These are phyloP conservation scores for Drosophila willistoni DNA, from an alignment of 1,140 invertebrate genomes.

Conservation along the genomic window DNA sequence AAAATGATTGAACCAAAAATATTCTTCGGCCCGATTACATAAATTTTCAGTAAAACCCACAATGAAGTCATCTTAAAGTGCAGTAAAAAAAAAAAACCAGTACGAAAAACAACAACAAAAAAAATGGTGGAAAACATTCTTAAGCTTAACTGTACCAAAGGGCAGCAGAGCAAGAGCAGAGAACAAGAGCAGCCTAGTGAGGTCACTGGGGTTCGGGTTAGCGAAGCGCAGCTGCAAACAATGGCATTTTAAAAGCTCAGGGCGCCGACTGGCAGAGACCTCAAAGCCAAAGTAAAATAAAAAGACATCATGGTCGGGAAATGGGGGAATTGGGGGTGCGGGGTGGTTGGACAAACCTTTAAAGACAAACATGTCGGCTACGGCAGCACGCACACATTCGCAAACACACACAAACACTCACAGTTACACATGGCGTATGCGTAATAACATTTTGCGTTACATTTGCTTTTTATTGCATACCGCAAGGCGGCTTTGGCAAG, in stretches of 20 bases:
- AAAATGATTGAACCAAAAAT: slow-evolving; percentile 35
- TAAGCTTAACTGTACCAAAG: slow-evolving; percentile 18
- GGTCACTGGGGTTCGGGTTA: slow-evolving; percentile 57
- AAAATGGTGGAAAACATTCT: slow-evolving; percentile 29
- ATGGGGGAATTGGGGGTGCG: background rate
- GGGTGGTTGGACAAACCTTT: slow-evolving; percentile 43
- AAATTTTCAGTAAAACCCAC: slow-evolving; percentile 33
- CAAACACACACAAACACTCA: slow-evolving; percentile 7
- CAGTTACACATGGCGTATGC: slow-evolving; percentile 63
- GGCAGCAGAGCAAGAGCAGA: slow-evolving; percentile 25
- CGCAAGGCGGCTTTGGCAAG: slow-evolving; percentile 58
- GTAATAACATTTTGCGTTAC: slow-evolving; percentile 80
- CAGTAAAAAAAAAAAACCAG: slow-evolving; percentile 27
- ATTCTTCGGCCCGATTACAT: slow-evolving; percentile 43
- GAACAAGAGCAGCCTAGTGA: slow-evolving; percentile 25
- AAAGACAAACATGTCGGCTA: slow-evolving; percentile 62
- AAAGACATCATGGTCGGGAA: background rate
- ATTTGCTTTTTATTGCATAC: slow-evolving; percentile 82
- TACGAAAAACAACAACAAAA: background rate
- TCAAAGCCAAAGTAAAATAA: slow-evolving; percentile 27
- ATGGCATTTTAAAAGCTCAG: slow-evolving; percentile 76
- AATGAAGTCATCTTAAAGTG: slow-evolving; percentile 31
- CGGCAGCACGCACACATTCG: slow-evolving; percentile 24
- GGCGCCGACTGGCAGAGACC: slow-evolving; percentile 29
- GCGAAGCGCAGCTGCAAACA: slow-evolving; percentile 74